Conservation (phyloP, 2,888 invertebrate genomes). For the Sarcophaga rosellei region DNA sequence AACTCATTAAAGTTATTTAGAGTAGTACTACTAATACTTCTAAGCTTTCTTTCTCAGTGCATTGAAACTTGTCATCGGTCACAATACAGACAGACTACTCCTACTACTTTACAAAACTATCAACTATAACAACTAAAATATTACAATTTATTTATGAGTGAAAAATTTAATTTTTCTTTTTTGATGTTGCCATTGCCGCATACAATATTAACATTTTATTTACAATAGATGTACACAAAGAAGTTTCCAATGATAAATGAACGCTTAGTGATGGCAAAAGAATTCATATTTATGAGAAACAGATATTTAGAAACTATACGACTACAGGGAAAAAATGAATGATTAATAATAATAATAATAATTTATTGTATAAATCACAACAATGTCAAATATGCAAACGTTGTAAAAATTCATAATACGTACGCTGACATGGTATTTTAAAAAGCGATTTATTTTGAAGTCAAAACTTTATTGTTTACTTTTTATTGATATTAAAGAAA, state of each 20-base stretch:
- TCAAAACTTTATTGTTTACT: neutral
- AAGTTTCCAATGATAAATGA: conserved; percentile 47
- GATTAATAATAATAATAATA: neutral
- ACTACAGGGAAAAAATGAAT: neutral
- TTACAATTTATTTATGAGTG: too few species aligned
- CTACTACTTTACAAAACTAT: too few species aligned
- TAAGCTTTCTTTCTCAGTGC: too few species aligned
- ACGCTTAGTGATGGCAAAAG: conserved; percentile 21
- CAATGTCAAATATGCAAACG: neutral
- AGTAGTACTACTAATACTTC: too few species aligned
- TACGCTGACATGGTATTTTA: neutral
- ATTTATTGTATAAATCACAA: conserved; percentile 24
- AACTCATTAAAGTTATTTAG: too few species aligned
- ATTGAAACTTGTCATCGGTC: too few species aligned
- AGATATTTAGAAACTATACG: conserved; percentile 18
- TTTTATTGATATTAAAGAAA: neutral
- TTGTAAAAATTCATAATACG: neutral
- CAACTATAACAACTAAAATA: too few species aligned
- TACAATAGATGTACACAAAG: neutral
- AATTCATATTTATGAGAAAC: conserved; percentile 38
- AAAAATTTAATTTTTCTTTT: neutral
- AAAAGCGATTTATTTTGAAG: too few species aligned
- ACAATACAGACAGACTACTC: too few species aligned
- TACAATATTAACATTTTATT: neutral
- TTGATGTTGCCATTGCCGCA: neutral